Base-by-base conservation (phyloP, 1,140 invertebrate genomes). In the Megalopta genalis region DNA sequence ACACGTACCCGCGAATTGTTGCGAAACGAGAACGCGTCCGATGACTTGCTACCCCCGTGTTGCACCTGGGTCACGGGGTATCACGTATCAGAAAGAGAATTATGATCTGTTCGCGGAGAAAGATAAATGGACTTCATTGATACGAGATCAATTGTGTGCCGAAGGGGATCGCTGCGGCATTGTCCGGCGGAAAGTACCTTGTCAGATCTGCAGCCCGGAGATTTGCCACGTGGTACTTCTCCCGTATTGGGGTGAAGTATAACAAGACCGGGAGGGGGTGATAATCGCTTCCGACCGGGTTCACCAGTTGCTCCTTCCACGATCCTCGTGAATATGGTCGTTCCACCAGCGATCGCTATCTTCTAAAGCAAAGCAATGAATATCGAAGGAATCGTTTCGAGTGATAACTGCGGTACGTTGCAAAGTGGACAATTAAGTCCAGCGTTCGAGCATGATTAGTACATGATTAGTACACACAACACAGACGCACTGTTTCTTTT, bases 81-180 rank as follows among this genome's bases (percentile, higher is more conserved):
- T 68, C 72, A 21, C 21, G 59, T 60, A 21, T 27, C 59, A 72
- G 54, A 60, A 71, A 69, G 68, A 80, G 77, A 82, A 82, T 86
- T 85, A 86, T 86, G 86, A 86, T 86, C 80, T 75, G 63, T 4
- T 32, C 32, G 32, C 32, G 32, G 42, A 12, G 80, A 81, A 87
- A 87, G 87, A 86, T 90, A 88, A 88, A 90, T 88, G 86, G 85
- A 87, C 85, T 86, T 87, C 89, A 90, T 88, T 90, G 89, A 91
- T 90, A 85, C 85, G 80, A 87, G 86, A 91, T 90, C 90, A 86
- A 87, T 87, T 86, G 87, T 87, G 80, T 75, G 82, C 57, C 82
- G 76, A 89, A 80, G 88, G 89, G 83, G 72, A 77, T 64, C 62
- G 23, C 71, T 46, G 62, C 67, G 67, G 78, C 63, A 92, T 92